Percentiles rank a stretch among this genome's conserved stretches.
These are phyloP conservation scores for Poecilia wingei DNA, from an alignment of 2,797 vertebrate species.

Conservation along the genomic window DNA sequence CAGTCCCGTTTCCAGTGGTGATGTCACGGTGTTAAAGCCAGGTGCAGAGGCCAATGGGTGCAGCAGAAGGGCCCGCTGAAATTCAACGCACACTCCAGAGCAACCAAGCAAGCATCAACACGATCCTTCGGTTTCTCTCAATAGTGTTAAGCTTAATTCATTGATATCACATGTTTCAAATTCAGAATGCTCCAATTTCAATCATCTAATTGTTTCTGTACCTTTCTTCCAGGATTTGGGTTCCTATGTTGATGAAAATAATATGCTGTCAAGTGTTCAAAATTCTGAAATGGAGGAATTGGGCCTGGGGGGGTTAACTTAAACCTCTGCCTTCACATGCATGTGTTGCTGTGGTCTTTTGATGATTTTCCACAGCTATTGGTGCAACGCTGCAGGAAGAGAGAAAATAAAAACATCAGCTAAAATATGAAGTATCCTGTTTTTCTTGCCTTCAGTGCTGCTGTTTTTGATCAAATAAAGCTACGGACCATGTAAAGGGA, in stretches of 20 bases:
- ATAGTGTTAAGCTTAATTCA: constrained; percentile 69
- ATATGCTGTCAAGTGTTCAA: constrained; percentile 63
- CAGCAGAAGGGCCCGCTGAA: constrained; percentile 66
- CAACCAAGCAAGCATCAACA: constrained; percentile 61
- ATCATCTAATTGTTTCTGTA: constrained; percentile 71
- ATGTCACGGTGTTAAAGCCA: constrained; percentile 73
- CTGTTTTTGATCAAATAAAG: constrained; percentile 48
- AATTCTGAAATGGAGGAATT: constrained; percentile 57
- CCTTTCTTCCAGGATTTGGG: constrained; percentile 65
- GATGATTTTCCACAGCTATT: constrained; percentile 77
- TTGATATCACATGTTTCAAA: constrained; percentile 76
- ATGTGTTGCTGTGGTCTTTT: constrained; percentile 68
- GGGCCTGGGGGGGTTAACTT: constrained; percentile 48
- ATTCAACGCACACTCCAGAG: constrained; percentile 70
- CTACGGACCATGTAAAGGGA: constrained; percentile 21
- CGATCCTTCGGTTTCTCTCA: constrained; percentile 62
- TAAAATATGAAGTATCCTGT: constrained; percentile 63
- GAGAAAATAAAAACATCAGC: constrained; percentile 71
- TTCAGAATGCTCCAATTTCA: constrained; percentile 76
- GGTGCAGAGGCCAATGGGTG: constrained; percentile 67
- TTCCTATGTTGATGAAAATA: constrained; percentile 77
- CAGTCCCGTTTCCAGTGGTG: constrained; percentile 62
- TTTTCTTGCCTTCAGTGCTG: constrained; percentile 42
- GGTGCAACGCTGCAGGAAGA: constrained; percentile 67
- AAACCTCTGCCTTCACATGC: constrained; percentile 63